A percentile compares a stretch with the other conserved stretches of the same genome.
Conservation (phyloP, 2,888 invertebrate genomes). For the Rhyacophila evoluta region DNA sequence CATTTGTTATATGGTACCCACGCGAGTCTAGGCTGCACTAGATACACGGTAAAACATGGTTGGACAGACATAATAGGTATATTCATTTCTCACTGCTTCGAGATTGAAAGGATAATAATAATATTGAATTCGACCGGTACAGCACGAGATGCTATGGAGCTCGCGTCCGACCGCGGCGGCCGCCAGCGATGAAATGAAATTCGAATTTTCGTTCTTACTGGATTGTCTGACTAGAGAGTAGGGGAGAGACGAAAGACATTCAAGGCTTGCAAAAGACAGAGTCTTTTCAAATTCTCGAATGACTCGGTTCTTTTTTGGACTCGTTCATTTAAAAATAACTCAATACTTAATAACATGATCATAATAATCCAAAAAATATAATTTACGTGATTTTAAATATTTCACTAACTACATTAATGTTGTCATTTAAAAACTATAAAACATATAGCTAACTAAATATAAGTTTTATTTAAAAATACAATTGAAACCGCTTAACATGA, state of each 20-base stretch:
- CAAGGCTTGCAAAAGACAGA: neutral
- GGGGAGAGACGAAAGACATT: neutral
- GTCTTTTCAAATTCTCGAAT: neutral
- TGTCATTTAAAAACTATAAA: too few species aligned
- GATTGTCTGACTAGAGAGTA: neutral
- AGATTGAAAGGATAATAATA: slow-evolving; percentile 20
- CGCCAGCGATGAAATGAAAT: slow-evolving; percentile 13
- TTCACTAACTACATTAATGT: too few species aligned
- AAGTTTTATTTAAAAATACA: too few species aligned
- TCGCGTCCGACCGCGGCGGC: neutral
- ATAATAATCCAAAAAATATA: too few species aligned
- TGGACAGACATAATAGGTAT: slow-evolving; percentile 16
- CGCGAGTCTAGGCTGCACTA: slow-evolving; percentile 6
- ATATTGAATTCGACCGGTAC: slow-evolving; percentile 9
- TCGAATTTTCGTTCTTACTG: neutral
- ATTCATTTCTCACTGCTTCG: slow-evolving; percentile 14
- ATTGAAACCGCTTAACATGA: too few species aligned
- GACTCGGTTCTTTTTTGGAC: neutral
- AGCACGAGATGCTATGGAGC: neutral
- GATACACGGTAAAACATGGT: slow-evolving; percentile 14
- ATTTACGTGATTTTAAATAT: too few species aligned
- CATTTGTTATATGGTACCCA: neutral
- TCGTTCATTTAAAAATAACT: neutral
- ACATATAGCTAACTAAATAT: too few species aligned
- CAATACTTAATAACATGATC: too few species aligned